Conservation (phyloP, 2,888 invertebrate genomes). For the Druceiella hillmani region DNA sequence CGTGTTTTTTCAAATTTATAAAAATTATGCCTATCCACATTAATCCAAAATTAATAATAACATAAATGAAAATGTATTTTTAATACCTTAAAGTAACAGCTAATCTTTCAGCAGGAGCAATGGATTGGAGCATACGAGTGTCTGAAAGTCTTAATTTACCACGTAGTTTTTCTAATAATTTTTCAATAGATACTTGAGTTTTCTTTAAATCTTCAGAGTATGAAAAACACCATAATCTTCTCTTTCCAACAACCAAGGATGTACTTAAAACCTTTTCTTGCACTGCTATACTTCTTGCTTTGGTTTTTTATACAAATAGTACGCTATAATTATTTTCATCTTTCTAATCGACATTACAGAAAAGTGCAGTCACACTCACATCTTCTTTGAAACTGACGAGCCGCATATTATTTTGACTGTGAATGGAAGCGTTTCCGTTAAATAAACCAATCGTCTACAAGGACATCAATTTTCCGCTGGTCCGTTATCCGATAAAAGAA, state of each 20-base stretch:
- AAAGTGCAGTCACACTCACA: conserved; percentile 19
- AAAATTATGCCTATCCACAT: too few relatives aligned
- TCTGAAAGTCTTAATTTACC: too few relatives aligned
- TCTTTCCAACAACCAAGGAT: conserved; percentile 27
- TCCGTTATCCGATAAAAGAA: conserved; percentile 13
- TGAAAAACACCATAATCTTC: conserved; percentile 24
- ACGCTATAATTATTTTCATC: conserved; percentile 13
- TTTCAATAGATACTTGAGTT: conserved; percentile 21
- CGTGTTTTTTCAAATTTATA: too few relatives aligned
- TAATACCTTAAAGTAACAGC: too few relatives aligned
- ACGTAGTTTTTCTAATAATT: conserved; percentile 5
- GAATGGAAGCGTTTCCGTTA: too few relatives aligned
- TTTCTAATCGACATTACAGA: conserved; percentile 22
- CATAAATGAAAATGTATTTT: too few relatives aligned
- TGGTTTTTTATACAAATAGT: conserved; percentile 14
- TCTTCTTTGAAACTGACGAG: conserved; percentile 17
- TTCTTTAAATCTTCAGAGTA: conserved; percentile 23
- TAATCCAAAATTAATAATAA: too few relatives aligned
- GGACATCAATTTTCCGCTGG: conserved; percentile 16
- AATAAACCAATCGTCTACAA: conserved; percentile 19
- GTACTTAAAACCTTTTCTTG: conserved; percentile 25
- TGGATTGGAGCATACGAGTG: too few relatives aligned
- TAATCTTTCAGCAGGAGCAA: too few relatives aligned
- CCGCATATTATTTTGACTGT: too few relatives aligned
- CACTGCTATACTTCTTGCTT: conserved; percentile 25